These are phyloP conservation scores for Manacus vitellinus DNA, from an alignment of 2,113 vertebrate species.

Conservation along the genomic window DNA sequence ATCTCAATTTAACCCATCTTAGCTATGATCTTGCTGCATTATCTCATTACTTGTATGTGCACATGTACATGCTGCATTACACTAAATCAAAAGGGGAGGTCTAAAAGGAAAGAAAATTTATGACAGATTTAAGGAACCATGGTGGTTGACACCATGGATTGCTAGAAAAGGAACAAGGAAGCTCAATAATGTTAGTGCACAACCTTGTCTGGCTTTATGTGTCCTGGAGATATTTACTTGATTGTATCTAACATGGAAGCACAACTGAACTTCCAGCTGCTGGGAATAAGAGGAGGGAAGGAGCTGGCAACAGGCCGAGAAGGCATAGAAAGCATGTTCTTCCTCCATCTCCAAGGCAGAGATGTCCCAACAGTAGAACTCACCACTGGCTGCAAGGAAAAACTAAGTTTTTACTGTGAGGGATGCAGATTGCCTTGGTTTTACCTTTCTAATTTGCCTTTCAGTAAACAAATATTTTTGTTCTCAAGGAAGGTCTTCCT, in stretches of 20 bases:
- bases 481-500: background rate
- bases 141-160: background rate
- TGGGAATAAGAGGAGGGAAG: background rate
- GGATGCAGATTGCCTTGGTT: background rate
- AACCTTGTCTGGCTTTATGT: background rate
- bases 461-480: background rate
- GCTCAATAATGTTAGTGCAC: background rate
- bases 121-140: background rate
- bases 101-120: background rate
- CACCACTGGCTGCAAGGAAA: background rate
- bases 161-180: background rate
- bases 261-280: background rate
- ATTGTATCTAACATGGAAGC: background rate
- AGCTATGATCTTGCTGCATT: background rate
- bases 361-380: background rate
- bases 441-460: background rate
- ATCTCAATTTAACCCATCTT: background rate
- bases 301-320: background rate
- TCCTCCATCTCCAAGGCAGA: background rate
- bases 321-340: background rate
- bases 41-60: background rate
- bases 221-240: background rate
- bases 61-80: background rate
- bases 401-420: background rate
- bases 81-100: background rate